Evolutionary conservation across 2,888 invertebrate species (phyloP).

Genomic region (Malacosoma neustria): DNA sequence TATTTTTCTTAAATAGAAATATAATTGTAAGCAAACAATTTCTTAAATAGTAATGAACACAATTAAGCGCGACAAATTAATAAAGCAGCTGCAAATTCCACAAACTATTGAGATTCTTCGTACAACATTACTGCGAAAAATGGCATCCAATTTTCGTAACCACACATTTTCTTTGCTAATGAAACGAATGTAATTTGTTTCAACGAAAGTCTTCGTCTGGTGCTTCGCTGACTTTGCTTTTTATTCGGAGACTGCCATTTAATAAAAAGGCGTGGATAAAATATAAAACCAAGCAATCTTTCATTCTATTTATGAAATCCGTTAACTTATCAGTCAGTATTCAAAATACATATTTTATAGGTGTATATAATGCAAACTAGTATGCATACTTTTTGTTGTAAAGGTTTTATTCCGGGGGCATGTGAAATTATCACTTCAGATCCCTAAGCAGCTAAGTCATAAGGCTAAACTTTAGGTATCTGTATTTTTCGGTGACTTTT

Average conservation of each 20-base stretch:
- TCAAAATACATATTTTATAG: no score
- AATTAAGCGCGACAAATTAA: slow-evolving; percentile 4
- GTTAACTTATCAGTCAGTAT: neutral
- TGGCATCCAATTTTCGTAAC: slow-evolving; percentile 36
- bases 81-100: slow-evolving; percentile 18
- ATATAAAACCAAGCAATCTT: neutral
- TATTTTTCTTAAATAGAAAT: no score
- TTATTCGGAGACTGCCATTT: slow-evolving; percentile 7
- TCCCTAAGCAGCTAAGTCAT: no score
- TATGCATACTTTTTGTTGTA: no score
- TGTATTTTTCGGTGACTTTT: no score
- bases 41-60: no score
- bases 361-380: no score
- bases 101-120: slow-evolving; percentile 31
- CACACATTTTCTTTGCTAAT: slow-evolving; percentile 44
- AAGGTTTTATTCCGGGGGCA: no score
- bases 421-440: no score
- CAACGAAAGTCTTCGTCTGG: slow-evolving; percentile 3
- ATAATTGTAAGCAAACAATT: no score
- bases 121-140: slow-evolving; percentile 28
- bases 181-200: slow-evolving; percentile 32
- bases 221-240: slow-evolving; percentile 4
- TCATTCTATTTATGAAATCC: neutral
- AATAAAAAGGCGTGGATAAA: slow-evolving; percentile 6
- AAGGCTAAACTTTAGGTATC: no score